These are phyloP conservation scores for Sardinella longiceps DNA, from an alignment of 2,797 vertebrate genomes.

Conservation along the genomic window DNA sequence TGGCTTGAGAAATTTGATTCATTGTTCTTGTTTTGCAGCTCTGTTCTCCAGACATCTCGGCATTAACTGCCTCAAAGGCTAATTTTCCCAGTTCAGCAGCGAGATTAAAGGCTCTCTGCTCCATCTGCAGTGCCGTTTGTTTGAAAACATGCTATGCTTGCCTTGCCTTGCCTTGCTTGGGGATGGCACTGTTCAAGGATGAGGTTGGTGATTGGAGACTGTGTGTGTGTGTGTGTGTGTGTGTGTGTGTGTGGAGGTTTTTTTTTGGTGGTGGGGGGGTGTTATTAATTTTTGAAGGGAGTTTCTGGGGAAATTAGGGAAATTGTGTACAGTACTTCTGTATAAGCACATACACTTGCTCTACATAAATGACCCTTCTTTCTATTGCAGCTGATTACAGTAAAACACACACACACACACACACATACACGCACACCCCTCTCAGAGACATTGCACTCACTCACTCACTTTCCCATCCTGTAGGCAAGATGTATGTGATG, in stretches of 20 bases:
- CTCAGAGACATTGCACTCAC: background rate
- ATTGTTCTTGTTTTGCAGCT: slow-evolving; percentile 43
- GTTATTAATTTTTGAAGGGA: background rate
- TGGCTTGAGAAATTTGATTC: slow-evolving; percentile 49
- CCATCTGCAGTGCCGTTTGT: slow-evolving; percentile 69
- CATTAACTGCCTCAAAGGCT: slow-evolving; percentile 65
- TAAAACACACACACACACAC: background rate
- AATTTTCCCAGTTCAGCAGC: slow-evolving; percentile 61
- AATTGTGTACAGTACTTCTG: background rate
- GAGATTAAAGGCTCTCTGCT: slow-evolving; percentile 70
- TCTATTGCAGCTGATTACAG: background rate
- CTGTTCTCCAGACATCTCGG: slow-evolving; percentile 59
- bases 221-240: background rate
- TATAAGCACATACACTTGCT: background rate
- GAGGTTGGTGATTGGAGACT: background rate
- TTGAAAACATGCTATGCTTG: slow-evolving; percentile 67
- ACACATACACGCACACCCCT: too few species aligned
- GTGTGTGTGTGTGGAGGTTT: background rate
- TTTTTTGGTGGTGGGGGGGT: background rate
- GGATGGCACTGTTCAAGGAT: slow-evolving; percentile 43
- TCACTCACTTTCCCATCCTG: background rate
- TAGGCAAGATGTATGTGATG: background rate
- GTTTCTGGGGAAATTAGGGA: background rate
- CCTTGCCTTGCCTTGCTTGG: too few species aligned
- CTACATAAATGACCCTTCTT: background rate